Evolutionary conservation across 2,797 vertebrate species (phyloP), one percentile per base, ranked within the genome.

Genomic region (Diplodus puntazzo): DNA sequence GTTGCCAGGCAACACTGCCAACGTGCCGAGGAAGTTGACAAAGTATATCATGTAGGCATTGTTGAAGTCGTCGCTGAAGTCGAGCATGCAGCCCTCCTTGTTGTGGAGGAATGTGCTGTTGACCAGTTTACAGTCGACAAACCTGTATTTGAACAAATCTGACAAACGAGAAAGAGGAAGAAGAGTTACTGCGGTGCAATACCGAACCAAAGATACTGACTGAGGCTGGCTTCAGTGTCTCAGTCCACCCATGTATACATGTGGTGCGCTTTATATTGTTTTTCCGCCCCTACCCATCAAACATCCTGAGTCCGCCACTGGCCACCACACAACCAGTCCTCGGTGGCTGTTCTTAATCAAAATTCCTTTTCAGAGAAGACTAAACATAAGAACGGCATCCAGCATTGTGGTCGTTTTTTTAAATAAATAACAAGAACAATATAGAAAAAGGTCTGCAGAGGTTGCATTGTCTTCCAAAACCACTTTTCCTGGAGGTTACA

Each of bases 1-100:
- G 92, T 99, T 99, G 20, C 98, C 98, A 0, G 98, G 98, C 68
- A 99, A 95, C 81, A 99, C 98, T 0, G 98, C 98, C 92, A 99
- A 84, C 0, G 98, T 98, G 82, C 98, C 98, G 27, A 99, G 83
- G 93, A 99, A 99, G 94, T 97, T 99, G 91, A 99, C 98, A 0
- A 99, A 99, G 92, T 99, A 99, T 78, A 99, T 96, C 98, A 99
- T 99, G 95, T 99, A 99, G 90, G 98, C 98, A 0, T 97, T 98
- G 95, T 99, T 98, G 85, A 93, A 93, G 43, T 99, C 98, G 0
- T 98, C 97, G 1, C 97, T 98, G 87, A 98, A 97, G 75, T 99
- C 98, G 2, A 99, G 93, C 48, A 97, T 97, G 87, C 98, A 99
- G 84, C 98, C 98, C 87, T 99, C 97, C 83, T 99, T 99, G 94